Evolutionary conservation across 92 coral and sea anemone genomes (phyloP).

Genomic region (Umimayanthus kanabou): DNA sequence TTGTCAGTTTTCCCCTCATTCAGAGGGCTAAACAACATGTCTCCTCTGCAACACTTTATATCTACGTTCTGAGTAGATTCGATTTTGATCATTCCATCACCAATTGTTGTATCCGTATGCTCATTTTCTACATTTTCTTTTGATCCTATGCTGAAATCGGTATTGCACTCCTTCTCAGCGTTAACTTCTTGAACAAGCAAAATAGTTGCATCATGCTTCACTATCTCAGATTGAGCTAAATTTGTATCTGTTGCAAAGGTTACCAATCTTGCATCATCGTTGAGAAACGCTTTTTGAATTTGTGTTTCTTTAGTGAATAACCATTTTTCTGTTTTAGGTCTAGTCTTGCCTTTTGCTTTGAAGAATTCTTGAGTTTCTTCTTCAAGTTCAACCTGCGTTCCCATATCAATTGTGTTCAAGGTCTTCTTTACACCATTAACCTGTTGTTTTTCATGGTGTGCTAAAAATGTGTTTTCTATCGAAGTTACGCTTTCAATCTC

Average conservation of each 20-base stretch:
- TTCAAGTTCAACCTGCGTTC: neutral
- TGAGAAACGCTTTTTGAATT: neutral
- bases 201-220: neutral
- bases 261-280: neutral
- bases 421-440: neutral
- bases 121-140: neutral
- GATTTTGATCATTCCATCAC: neutral
- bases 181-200: neutral
- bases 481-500: neutral
- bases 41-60: neutral
- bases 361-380: neutral
- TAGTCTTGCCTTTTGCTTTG: neutral
- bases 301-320: neutral
- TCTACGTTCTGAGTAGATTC: neutral
- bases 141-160: neutral
- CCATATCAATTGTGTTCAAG: neutral
- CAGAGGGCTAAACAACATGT: neutral
- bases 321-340: neutral
- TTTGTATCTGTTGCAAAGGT: neutral
- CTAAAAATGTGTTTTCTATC: neutral
- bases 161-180: neutral
- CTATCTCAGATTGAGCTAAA: neutral
- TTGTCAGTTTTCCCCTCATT: neutral
- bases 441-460: neutral
- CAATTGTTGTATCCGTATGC: too few species aligned